Base-by-base conservation (phyloP, 2,888 invertebrate genomes). In the Lacanobia oleracea region DNA sequence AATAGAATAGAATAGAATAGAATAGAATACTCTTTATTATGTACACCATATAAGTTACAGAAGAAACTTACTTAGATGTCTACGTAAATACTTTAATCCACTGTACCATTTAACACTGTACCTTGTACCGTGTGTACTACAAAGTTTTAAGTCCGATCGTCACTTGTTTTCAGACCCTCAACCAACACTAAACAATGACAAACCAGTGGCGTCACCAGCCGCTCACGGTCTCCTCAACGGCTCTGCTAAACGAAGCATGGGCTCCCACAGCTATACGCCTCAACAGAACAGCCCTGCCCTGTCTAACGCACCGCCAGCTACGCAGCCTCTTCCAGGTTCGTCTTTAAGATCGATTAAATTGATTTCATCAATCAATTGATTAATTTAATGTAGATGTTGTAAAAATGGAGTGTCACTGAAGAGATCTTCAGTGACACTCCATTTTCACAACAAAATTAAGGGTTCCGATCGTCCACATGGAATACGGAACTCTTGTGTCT, bases 181-280 rank as follows among this genome's bases (percentile, higher is more conserved):
- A 40, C 82, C 88, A 2, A 86, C 88, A 33, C 60, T 83, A 14
- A 89, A 72, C 53, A 83, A 88, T 1, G 92, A 93, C 14, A 96
- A 96, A 86, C 98, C 98, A 60, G 97, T 97, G 21, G 98, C 98
- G 6, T 96, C 97, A 6, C 98, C 98, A 23, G 98, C 98, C 43
- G 97, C 98, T 27, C 98, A 98, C 93, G 97, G 98, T 40, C 96
- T 98, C 61, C 96, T 98, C 74, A 97, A 97, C 86, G 98, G 95
- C n/a, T 88, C 94, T 0, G 97, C 97, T 37, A 97, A 97, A 90
- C 96, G 97, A 86, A 97, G 97, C 73, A 97, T 97, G 97, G 97
- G 97, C 79, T 94, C 97, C 72, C 97, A 98, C 92, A 97, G 97
- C 89, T 98, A 98, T 90, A 97, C 97, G 75, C 98, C 98, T 57